Percentiles rank a stretch among this genome's conserved stretches.
phyloP scores from a whole-genome alignment of 2,113 vertebrate genomes.

The Carollia perspicillata region DNA sequence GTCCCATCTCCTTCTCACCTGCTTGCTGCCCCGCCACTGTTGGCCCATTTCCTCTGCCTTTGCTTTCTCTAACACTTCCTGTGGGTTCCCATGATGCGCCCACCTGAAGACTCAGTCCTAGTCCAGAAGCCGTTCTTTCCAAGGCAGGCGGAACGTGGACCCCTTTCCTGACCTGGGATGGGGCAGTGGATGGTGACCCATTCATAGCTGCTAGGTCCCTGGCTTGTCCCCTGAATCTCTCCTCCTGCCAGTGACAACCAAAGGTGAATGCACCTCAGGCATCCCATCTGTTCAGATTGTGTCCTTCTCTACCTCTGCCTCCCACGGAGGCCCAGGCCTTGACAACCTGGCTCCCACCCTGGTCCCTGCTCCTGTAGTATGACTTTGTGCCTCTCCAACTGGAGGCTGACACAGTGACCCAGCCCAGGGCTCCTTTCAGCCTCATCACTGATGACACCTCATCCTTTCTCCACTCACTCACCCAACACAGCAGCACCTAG shows the following conservation, averaged over 20 bases:
- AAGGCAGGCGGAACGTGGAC: not conserved
- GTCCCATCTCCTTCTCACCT: not conserved
- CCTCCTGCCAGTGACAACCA: not conserved
- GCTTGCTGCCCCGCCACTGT: not conserved
- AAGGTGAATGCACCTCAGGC: not conserved
- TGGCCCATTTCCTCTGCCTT: not conserved
- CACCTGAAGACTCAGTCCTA: not conserved
- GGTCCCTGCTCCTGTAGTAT: not conserved
- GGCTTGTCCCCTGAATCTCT: not conserved
- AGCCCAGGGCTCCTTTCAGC: not conserved
- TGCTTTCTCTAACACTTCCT: not conserved
- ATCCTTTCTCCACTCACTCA: not conserved
- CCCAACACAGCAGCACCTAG: not conserved
- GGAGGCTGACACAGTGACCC: not conserved
- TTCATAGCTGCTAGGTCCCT: not conserved
- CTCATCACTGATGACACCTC: not conserved
- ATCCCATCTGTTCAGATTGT: not conserved
- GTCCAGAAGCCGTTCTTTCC: not conserved
- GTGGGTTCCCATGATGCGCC: not conserved
- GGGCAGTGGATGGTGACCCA: not conserved
- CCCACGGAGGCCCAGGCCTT: not conserved
- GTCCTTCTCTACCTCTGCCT: not conserved
- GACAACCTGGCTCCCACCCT: not conserved
- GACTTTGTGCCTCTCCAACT: not conserved
- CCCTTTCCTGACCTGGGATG: too few species aligned